Conservation (phyloP, 2,797 vertebrate species). For the Falco columbarius region DNA sequence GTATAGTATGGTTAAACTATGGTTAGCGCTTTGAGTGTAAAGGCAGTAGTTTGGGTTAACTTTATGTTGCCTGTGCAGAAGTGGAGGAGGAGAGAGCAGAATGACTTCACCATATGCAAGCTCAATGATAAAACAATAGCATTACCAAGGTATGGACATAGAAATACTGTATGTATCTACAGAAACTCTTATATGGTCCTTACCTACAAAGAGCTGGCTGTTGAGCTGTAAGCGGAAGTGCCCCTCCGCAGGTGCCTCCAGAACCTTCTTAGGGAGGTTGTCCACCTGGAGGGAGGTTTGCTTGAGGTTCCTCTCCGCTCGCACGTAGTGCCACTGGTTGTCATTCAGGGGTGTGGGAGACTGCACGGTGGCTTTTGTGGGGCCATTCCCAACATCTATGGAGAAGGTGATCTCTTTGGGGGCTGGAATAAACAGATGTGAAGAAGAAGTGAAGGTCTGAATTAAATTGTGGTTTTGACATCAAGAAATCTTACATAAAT, state of each 20-base stretch:
- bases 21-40: not conserved
- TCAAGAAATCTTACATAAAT: constrained; percentile 41
- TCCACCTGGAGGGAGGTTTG: constrained; percentile 91
- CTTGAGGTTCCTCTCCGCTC: constrained; percentile 89
- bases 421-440: constrained; percentile 76
- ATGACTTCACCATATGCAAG: not conserved
- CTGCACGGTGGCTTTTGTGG: constrained; percentile 79
- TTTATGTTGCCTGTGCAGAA: not conserved
- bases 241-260: constrained; percentile 84
- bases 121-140: not conserved
- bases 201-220: constrained; percentile 95
- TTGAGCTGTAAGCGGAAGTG: constrained; percentile 90
- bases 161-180: not conserved
- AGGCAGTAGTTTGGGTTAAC: not conserved
- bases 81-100: not conserved
- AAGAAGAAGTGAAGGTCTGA: constrained; percentile 2
- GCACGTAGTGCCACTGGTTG: constrained; percentile 90
- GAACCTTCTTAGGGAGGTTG: constrained; percentile 84
- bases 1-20: not conserved
- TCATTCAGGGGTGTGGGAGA: constrained; percentile 83
- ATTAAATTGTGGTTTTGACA: not conserved
- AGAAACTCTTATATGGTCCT: constrained; percentile 16
- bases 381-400: constrained; percentile 90
- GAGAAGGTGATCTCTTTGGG: constrained; percentile 87
- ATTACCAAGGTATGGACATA: not conserved